phyloP scores from a whole-genome alignment of 2,888 invertebrate genomes.

The Nomada fabriciana region DNA sequence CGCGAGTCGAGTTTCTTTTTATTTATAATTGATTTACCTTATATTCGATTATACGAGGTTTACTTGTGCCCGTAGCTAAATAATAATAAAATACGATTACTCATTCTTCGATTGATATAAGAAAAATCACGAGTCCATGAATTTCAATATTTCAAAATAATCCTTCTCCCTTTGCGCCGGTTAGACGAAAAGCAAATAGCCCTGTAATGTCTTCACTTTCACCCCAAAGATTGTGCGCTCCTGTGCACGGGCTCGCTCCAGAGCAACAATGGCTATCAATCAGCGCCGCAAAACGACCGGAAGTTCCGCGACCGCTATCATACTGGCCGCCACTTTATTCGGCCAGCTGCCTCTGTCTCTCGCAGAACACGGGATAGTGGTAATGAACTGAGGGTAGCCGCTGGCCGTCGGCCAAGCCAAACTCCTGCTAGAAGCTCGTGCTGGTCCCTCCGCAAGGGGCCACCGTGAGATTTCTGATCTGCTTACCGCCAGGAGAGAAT shows the following conservation, averaged over 20 bases:
- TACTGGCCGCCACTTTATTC: constrained; percentile 47
- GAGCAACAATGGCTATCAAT: constrained; percentile 51
- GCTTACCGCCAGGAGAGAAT: constrained; percentile 17
- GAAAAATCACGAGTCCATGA: too few species aligned
- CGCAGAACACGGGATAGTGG: constrained; percentile 75
- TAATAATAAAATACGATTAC: too few species aligned
- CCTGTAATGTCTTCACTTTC: too few species aligned
- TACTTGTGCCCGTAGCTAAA: too few species aligned
- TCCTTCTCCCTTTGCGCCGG: too few species aligned
- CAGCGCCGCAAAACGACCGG: constrained; percentile 30
- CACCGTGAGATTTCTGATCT: constrained; percentile 36
- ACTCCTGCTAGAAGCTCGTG: constrained; percentile 66
- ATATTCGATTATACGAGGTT: too few species aligned
- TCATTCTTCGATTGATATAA: too few species aligned
- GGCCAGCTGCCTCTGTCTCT: constrained; percentile 53
- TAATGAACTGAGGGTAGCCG: constrained; percentile 79
- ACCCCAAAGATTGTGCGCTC: too few species aligned
- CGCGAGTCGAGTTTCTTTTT: too few species aligned
- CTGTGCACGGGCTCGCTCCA: neutral
- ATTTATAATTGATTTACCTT: too few species aligned
- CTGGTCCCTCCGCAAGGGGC: constrained; percentile 1
- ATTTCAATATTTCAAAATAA: too few species aligned
- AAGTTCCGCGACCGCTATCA: constrained; percentile 43
- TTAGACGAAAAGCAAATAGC: neutral
- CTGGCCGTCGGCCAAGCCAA: constrained; percentile 76